These are phyloP conservation scores for Musca domestica DNA, from an alignment of 1,140 invertebrate genomes.

Conservation along the genomic window DNA sequence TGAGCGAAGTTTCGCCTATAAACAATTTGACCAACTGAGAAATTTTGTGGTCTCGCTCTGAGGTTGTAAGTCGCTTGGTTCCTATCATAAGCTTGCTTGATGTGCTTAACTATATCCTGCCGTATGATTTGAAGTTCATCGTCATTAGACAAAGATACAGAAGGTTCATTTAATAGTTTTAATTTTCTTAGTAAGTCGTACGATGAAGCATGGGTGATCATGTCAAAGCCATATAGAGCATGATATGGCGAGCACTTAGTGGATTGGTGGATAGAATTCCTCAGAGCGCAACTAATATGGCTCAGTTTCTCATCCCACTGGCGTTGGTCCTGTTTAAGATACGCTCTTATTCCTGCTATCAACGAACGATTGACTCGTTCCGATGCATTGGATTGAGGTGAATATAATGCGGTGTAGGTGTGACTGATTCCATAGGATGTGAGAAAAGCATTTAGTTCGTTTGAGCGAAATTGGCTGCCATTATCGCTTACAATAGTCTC, in stretches of 20 bases:
- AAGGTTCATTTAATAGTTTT: too few species aligned
- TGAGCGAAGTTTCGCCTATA: not conserved
- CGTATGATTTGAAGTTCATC: not conserved
- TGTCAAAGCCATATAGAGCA: constrained; percentile 21
- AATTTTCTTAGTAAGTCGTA: too few species aligned
- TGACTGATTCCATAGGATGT: not conserved
- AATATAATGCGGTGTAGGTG: not conserved
- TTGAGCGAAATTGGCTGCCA: not conserved
- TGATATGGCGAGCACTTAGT: not conserved
- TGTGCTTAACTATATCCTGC: not conserved
- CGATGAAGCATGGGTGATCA: too few species aligned
- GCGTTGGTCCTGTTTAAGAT: too few species aligned
- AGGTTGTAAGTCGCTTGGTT: not conserved
- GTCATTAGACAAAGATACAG: not conserved
- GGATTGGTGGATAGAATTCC: not conserved
- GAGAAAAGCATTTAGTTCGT: not conserved
- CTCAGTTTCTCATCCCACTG: not conserved
- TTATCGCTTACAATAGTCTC: too few species aligned
- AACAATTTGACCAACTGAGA: not conserved
- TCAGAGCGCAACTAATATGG: not conserved
- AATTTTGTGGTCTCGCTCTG: not conserved
- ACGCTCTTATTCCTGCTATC: constrained; percentile 5
- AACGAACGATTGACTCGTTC: not conserved
- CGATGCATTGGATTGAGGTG: constrained; percentile 7
- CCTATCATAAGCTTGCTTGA: not conserved